Base-by-base conservation (phyloP, 1,140 invertebrate genomes). In the Paramacrobiotus metropolitanus region DNA sequence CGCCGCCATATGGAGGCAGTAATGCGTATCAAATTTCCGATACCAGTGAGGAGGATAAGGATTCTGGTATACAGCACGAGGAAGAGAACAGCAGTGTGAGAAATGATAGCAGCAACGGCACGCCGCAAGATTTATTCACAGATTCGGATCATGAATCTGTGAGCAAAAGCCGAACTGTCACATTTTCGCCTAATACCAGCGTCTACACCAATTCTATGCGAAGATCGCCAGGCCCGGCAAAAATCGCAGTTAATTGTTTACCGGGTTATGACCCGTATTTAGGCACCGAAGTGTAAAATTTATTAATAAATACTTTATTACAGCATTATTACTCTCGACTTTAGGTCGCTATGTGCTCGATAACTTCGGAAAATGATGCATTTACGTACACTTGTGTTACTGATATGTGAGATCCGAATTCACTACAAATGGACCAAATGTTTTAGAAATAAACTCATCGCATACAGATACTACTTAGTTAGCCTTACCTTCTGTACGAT, bases 11-110 rank as follows among this genome's bases (percentile, higher is more conserved):
- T 40, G 9, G 9, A 40, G 9, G 34, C 34, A 40, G n/a, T 15
- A 55, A 28, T 20, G 28, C 48, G 48, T 20, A 55, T 9, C 24
- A 28, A 20, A 15, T 20, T 15, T 4, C 48, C 15, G 24, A 24
- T 24, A 28, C 15, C 28, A 15, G 28, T 24, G 48, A 55, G 48
- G 48, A 55, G 24, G 48, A 55, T 28, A 55, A 55, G 48, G 48
- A 55, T 55, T 55, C 48, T 4, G 48, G 48, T 28, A 55, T 55
- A 15, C 48, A 55, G 48, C 48, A 55, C 28, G 48, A 24, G 15
- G 48, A 55, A 28, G 48, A 24, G 15, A 55, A 24, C 48, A 24
- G 24, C 24, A 28, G 15, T 15, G 15, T 15, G 48, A 15, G 48
- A 4, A 55, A 55, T 24, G 48, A 55, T 24, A 55, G 48, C 48